These are phyloP conservation scores for Spheniscus humboldti DNA, from an alignment of 2,797 vertebrate genomes.

Conservation along the genomic window DNA sequence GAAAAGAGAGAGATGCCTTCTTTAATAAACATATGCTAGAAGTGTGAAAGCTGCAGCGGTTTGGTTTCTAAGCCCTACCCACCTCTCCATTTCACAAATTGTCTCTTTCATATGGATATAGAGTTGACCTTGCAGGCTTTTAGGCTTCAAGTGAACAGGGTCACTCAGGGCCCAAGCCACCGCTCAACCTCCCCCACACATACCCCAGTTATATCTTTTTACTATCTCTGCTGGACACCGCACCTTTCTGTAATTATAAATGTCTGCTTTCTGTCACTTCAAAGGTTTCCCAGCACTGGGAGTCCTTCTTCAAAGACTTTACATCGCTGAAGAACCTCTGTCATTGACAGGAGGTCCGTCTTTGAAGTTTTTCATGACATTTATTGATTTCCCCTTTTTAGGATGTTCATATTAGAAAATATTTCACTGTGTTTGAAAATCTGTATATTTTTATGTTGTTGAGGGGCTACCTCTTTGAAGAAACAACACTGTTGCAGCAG, in stretches of 20 bases:
- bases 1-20: not conserved
- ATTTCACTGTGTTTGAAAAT: conserved; percentile 76
- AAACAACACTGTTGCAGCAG: conserved; percentile 62
- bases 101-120: conserved; percentile 69
- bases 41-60: conserved; percentile 68
- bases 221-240: conserved; percentile 82
- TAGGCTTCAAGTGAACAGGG: conserved; percentile 67
- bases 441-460: conserved; percentile 74
- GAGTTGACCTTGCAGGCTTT: conserved; percentile 70
- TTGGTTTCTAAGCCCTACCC: conserved; percentile 55
- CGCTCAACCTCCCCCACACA: conserved; percentile 64
- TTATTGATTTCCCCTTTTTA: conserved; percentile 82
- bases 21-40: conserved; percentile 61
- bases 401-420: conserved; percentile 81
- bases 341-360: conserved; percentile 81
- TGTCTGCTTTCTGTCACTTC: conserved; percentile 85
- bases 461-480: conserved; percentile 75
- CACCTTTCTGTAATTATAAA: conserved; percentile 86
- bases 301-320: conserved; percentile 83
- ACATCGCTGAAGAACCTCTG: conserved; percentile 78
- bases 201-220: conserved; percentile 78
- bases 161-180: conserved; percentile 70
- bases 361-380: conserved; percentile 84
- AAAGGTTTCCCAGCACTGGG: conserved; percentile 82
- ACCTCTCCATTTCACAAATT: conserved; percentile 67